Evolutionary conservation across 2,888 invertebrate species (phyloP).

Genomic region (Brachylomia viminalis): DNA sequence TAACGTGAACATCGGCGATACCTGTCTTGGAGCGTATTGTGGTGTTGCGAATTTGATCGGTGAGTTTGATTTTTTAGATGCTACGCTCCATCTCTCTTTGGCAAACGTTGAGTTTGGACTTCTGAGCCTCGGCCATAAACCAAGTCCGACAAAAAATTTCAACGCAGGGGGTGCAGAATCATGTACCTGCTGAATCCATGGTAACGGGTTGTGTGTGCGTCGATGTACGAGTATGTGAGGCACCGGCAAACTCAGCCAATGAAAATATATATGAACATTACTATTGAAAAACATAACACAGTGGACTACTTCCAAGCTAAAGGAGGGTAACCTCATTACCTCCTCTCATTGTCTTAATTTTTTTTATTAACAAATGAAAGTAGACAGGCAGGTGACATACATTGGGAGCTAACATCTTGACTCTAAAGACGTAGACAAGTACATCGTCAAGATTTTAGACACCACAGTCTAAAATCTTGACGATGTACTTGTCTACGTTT

Average conservation of each 20-base stretch:
- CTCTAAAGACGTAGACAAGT: no score
- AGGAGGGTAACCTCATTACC: slow-evolving; percentile 24
- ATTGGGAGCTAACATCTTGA: slow-evolving; percentile 8
- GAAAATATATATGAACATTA: slow-evolving; percentile 12
- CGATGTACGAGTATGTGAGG: background rate
- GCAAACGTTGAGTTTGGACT: no score
- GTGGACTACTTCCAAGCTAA: background rate
- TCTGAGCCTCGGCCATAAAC: no score
- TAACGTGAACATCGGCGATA: no score
- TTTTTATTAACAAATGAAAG: background rate
- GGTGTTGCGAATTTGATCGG: no score
- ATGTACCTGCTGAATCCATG: background rate
- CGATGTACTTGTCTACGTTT: background rate
- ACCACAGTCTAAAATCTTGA: background rate
- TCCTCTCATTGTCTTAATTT: slow-evolving; percentile 15
- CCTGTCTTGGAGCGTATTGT: no score
- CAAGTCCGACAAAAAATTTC: no score
- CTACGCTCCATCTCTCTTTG: no score
- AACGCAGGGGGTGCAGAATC: background rate
- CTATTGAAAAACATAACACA: background rate
- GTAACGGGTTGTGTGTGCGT: background rate
- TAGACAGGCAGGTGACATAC: slow-evolving; percentile 26
- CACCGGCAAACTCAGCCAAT: background rate
- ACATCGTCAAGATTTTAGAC: no score
- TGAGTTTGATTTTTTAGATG: no score